phyloP scores from a whole-genome alignment of 1,140 invertebrate genomes.

The Pseudobourletiella spinata region DNA sequence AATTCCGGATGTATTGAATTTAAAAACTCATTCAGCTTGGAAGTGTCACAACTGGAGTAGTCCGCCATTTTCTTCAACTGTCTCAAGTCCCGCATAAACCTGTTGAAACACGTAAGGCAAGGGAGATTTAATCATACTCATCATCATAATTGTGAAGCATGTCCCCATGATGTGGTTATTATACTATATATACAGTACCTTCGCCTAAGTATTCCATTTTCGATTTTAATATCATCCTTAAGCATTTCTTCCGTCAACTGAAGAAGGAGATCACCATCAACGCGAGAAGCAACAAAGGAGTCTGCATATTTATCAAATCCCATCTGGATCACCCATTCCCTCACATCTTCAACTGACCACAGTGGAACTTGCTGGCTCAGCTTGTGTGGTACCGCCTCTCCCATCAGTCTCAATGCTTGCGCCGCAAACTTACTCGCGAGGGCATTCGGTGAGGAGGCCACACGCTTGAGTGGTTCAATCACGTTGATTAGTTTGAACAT shows the following conservation, averaged over 20 bases:
- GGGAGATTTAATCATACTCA: too few relatives aligned
- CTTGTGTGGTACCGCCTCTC: conserved; percentile 94
- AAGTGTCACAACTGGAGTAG: conserved; percentile 87
- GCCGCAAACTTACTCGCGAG: conserved; percentile 95
- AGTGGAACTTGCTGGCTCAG: conserved; percentile 94
- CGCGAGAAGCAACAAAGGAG: conserved; percentile 80
- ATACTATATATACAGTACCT: conserved; percentile 47
- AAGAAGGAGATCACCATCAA: conserved; percentile 94
- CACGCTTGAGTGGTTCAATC: conserved; percentile 88
- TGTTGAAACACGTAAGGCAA: conserved; percentile 44
- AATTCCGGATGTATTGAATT: conserved; percentile 80
- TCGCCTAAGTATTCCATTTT: conserved; percentile 84
- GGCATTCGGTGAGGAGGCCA: conserved; percentile 95
- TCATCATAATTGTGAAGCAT: conserved; percentile 6
- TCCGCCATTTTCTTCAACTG: conserved; percentile 94
- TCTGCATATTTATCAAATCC: conserved; percentile 76
- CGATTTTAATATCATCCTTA: conserved; percentile 81
- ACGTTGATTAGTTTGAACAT: conserved; percentile 92
- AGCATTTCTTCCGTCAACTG: conserved; percentile 89
- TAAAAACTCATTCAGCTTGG: conserved; percentile 84
- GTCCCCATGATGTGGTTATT: too few relatives aligned
- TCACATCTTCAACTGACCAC: conserved; percentile 93
- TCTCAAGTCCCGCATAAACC: conserved; percentile 88
- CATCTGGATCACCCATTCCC: conserved; percentile 96
- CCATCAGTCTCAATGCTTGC: conserved; percentile 87